phyloP scores from a whole-genome alignment of 2,888 invertebrate species.

The Sarcophaga carnaria region DNA sequence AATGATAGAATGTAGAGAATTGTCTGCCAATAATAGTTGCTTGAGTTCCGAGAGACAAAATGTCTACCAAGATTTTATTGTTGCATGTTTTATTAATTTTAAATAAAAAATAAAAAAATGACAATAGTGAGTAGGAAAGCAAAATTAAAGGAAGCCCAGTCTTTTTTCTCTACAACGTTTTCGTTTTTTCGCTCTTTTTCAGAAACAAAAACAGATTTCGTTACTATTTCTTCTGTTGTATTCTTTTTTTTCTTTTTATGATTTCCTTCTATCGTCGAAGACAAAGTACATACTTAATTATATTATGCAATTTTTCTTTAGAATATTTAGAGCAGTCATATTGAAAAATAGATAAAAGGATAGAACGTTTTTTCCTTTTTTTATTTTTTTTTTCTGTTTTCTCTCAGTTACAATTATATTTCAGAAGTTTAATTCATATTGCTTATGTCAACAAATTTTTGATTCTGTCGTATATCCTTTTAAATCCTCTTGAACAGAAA shows the following conservation, averaged over 20 bases:
- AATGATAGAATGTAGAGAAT: constrained; percentile 23
- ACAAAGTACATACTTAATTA: constrained; percentile 38
- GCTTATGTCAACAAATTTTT: constrained; percentile 17
- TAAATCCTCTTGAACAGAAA: not conserved
- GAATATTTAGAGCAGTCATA: constrained; percentile 25
- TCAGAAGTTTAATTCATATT: not conserved
- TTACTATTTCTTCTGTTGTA: not conserved
- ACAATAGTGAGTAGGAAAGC: too few species aligned
- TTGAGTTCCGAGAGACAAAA: constrained; percentile 51
- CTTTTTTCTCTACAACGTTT: not conserved
- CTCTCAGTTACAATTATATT: constrained; percentile 9
- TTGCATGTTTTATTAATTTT: constrained; percentile 55
- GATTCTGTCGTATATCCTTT: not conserved
- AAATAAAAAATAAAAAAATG: not conserved
- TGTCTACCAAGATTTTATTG: constrained; percentile 51
- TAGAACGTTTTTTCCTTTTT: not conserved
- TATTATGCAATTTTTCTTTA: constrained; percentile 37
- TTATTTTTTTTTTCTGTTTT: not conserved
- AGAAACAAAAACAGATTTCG: constrained; percentile 34
- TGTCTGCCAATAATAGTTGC: constrained; percentile 56
- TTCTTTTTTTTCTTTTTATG: not conserved
- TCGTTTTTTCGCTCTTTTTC: constrained; percentile 4
- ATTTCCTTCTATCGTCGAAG: constrained; percentile 25
- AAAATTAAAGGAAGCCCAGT: too few species aligned
- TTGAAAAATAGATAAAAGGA: constrained; percentile 2